phyloP scores from a whole-genome alignment of 2,113 vertebrate species.

The Hypomesus transpacificus region DNA sequence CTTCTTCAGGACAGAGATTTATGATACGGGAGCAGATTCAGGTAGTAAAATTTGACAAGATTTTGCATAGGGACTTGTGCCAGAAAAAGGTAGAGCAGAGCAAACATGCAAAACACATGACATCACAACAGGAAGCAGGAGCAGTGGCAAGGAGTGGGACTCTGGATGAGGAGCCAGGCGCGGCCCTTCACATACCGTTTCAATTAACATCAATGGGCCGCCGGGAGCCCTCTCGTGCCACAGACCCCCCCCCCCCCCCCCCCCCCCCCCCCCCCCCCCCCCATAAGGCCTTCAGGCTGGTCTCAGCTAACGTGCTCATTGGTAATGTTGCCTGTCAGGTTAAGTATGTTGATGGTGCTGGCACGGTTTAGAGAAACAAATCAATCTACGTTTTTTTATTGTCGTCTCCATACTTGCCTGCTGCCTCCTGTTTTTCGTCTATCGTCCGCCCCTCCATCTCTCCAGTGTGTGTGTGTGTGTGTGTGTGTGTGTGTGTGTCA shows the following conservation, averaged over 20 bases:
- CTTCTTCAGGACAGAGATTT: conserved; percentile 6
- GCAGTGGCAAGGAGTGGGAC: neutral
- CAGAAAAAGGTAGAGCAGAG: neutral
- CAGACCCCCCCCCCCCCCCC: conserved; percentile 42
- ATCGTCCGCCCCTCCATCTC: too few species aligned
- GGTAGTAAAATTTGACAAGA: conserved; percentile 8
- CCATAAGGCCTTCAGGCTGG: neutral
- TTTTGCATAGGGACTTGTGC: neutral
- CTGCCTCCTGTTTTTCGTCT: too few species aligned
- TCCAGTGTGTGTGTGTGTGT: too few species aligned
- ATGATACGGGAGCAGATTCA: neutral
- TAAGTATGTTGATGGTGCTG: too few species aligned
- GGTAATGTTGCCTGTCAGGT: neutral
- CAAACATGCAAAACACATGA: conserved; percentile 26
- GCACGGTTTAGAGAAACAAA: too few species aligned
- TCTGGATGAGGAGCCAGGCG: conserved; percentile 49
- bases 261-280: neutral
- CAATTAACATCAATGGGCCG: conserved; percentile 61
- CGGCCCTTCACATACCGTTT: conserved; percentile 48
- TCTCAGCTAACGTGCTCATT: neutral
- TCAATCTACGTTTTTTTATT: too few species aligned
- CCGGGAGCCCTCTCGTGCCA: conserved; percentile 55
- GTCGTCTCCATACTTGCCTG: too few species aligned
- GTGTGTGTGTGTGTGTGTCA: too few species aligned
- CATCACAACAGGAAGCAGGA: conserved; percentile 20